Evolutionary conservation across 2,888 invertebrate species (phyloP).

Genomic region (Falcaria lacertinaria): DNA sequence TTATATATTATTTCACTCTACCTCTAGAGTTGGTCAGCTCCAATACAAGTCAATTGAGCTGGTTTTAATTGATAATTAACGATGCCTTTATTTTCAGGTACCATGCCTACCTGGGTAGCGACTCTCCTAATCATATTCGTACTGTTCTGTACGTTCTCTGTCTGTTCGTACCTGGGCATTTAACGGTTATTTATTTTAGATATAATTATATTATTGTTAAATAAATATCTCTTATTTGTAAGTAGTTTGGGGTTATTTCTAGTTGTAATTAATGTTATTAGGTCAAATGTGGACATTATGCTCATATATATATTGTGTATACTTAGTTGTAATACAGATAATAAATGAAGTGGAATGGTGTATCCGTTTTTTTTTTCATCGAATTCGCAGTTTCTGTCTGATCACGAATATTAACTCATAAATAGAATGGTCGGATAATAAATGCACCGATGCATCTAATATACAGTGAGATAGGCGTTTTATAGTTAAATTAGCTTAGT

Average conservation of each 20-base stretch:
- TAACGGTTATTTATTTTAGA: conserved; percentile 42
- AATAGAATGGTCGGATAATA: too few relatives aligned
- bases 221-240: conserved; percentile 24
- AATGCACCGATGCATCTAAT: too few relatives aligned
- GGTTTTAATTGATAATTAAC: not conserved
- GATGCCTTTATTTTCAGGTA: conserved; percentile 75
- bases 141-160: conserved; percentile 87
- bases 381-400: too few relatives aligned
- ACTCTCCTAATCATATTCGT: conserved; percentile 86
- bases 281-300: conserved; percentile 47
- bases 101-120: conserved; percentile 90
- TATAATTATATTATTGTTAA: conserved; percentile 10
- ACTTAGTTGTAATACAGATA: conserved; percentile 58
- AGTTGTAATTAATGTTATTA: conserved; percentile 35
- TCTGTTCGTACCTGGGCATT: conserved; percentile 92
- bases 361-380: conserved; percentile 20
- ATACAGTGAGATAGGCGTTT: too few relatives aligned
- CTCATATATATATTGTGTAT: conserved; percentile 62
- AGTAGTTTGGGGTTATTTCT: conserved; percentile 46
- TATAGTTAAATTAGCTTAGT: too few relatives aligned
- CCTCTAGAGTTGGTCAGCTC: not conserved
- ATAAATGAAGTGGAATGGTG: conserved; percentile 64
- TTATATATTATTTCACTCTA: too few relatives aligned
- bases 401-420: too few relatives aligned
- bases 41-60: too few relatives aligned